phyloP scores from a whole-genome alignment of 2,113 vertebrate species.

The Pogona vitticeps region DNA sequence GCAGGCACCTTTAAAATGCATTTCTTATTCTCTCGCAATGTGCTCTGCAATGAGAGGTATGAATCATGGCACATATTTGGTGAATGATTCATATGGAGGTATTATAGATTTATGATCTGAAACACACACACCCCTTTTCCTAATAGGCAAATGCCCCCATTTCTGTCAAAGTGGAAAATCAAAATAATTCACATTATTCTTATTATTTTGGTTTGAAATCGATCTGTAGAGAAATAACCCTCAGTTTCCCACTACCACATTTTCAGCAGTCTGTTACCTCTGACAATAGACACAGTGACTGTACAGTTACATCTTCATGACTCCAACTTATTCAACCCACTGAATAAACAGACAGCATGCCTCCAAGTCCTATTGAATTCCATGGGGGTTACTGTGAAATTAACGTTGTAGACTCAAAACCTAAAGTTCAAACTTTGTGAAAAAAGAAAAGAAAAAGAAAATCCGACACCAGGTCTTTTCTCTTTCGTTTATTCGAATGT shows the following conservation, averaged over 20 bases:
- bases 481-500: background rate
- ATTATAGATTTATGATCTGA: conserved; percentile 48
- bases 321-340: background rate
- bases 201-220: background rate
- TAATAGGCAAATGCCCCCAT: conserved; percentile 16
- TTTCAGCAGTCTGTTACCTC: background rate
- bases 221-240: background rate
- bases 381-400: background rate
- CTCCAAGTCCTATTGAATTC: background rate
- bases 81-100: conserved; percentile 63
- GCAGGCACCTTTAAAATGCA: conserved; percentile 62
- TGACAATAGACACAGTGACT: background rate
- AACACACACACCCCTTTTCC: conserved; percentile 24
- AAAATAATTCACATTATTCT: conserved; percentile 8
- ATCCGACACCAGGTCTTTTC: background rate
- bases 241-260: background rate
- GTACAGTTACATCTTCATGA: background rate
- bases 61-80: conserved; percentile 42
- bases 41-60: conserved; percentile 48
- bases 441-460: background rate
- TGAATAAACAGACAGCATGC: too few species aligned
- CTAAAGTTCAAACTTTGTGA: background rate
- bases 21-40: conserved; percentile 55
- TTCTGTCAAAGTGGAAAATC: background rate
- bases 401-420: background rate